phyloP scores from a whole-genome alignment of 1,140 invertebrate genomes.

The Cydia splendana region DNA sequence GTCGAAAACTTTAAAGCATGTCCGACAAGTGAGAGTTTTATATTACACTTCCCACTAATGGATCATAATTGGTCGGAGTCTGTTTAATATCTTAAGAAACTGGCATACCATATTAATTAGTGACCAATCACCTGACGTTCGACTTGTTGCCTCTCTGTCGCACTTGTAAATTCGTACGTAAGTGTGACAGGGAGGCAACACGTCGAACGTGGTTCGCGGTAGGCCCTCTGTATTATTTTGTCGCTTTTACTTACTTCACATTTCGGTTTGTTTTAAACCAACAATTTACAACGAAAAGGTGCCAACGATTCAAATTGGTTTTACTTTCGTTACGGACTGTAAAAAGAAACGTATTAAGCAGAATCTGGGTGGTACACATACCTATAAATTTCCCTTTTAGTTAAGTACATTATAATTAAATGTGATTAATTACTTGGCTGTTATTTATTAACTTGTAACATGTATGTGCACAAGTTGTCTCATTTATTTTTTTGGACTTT shows the following conservation, averaged over 20 bases:
- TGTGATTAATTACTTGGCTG: not conserved
- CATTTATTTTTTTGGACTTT: too few relatives aligned
- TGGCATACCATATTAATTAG: not conserved
- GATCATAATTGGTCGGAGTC: not conserved
- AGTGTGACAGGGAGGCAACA: too few relatives aligned
- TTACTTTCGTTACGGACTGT: not conserved
- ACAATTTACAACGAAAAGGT: not conserved
- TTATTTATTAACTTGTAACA: not conserved
- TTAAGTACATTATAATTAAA: not conserved
- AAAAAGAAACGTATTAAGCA: not conserved
- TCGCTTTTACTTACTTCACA: not conserved
- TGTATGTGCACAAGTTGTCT: not conserved
- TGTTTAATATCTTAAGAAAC: not conserved
- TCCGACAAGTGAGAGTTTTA: slow-evolving; percentile 1
- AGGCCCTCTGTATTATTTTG: too few relatives aligned
- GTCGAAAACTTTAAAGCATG: not conserved
- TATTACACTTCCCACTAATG: not conserved
- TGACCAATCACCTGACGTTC: not conserved
- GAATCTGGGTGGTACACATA: slow-evolving; percentile 1
- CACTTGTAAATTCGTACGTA: too few relatives aligned
- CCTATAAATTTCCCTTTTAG: not conserved
- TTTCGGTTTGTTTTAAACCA: not conserved
- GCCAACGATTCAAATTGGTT: not conserved
- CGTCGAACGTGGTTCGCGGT: too few relatives aligned
- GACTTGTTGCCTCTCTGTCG: too few relatives aligned